These are phyloP conservation scores for Pitta sordida DNA, from an alignment of 2,113 vertebrate genomes.

Conservation along the genomic window DNA sequence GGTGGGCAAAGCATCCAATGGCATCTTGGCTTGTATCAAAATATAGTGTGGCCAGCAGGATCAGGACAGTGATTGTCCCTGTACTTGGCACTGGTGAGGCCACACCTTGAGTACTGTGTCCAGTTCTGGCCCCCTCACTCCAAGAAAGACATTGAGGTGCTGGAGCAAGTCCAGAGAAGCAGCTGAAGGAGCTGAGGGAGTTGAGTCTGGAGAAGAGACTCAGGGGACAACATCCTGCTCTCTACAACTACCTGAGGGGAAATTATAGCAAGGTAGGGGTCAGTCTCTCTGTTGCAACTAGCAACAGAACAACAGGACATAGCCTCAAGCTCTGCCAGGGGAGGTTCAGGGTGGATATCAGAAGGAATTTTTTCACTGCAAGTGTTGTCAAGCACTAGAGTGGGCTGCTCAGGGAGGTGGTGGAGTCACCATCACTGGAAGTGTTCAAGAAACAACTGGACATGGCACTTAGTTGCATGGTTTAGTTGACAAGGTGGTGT, in stretches of 20 bases:
- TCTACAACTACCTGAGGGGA: not conserved
- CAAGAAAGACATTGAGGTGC: not conserved
- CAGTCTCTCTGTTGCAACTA: not conserved
- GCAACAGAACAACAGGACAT: not conserved
- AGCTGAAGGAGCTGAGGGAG: not conserved
- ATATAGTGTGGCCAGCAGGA: not conserved
- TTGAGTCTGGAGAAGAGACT: not conserved
- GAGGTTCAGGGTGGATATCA: not conserved
- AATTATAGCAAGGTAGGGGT: not conserved
- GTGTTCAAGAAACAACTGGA: not conserved
- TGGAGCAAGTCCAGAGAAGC: fast-evolving
- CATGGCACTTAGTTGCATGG: not conserved
- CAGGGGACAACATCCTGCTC: not conserved
- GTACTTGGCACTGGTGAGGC: too few relatives aligned
- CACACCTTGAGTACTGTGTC: too few relatives aligned
- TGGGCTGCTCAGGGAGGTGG: not conserved
- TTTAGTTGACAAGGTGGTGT: not conserved
- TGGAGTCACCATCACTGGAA: not conserved
- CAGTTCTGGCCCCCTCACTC: not conserved
- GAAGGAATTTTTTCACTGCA: not conserved
- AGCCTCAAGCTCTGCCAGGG: not conserved
- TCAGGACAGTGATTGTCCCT: too few relatives aligned
- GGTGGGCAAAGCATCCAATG: not conserved
- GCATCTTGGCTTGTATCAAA: not conserved
- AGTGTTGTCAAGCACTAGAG: not conserved